Percentiles rank a stretch among this genome's conserved stretches.
phyloP scores from a whole-genome alignment of 2,888 invertebrate genomes.

The Pyrgus malvae region DNA sequence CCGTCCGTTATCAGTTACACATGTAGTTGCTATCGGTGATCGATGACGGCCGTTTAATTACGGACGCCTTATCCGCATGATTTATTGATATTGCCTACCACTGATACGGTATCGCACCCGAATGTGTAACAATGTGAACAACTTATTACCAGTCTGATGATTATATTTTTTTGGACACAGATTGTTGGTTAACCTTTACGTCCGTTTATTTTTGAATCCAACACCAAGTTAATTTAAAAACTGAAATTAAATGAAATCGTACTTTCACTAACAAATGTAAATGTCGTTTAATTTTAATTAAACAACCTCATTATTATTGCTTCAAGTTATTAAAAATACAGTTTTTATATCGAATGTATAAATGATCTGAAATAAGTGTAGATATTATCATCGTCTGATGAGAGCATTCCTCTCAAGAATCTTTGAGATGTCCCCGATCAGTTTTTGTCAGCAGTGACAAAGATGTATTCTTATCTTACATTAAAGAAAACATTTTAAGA shows the following conservation, averaged over 20 bases:
- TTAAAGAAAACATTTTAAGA: not conserved
- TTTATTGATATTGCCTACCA: conserved; percentile 73
- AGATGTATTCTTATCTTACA: conserved; percentile 1
- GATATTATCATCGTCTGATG: not conserved
- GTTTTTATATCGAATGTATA: not conserved
- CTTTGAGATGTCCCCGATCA: conserved; percentile 6
- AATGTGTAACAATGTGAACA: conserved; percentile 17
- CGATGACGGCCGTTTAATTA: conserved; percentile 72
- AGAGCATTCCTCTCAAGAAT: not conserved
- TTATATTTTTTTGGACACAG: not conserved
- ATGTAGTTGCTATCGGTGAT: conserved; percentile 49
- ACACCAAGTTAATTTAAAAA: too few relatives aligned
- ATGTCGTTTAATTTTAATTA: too few relatives aligned
- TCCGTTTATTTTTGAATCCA: too few relatives aligned
- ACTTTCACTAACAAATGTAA: too few relatives aligned
- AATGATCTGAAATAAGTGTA: not conserved
- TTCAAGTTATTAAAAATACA: not conserved
- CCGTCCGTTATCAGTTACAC: conserved; percentile 33
- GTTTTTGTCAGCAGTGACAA: conserved; percentile 10
- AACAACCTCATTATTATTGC: too few relatives aligned
- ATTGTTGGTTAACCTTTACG: too few relatives aligned
- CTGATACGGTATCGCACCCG: conserved; percentile 36
- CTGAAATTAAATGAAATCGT: too few relatives aligned
- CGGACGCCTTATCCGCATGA: conserved; percentile 64
- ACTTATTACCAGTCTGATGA: not conserved